Evolutionary conservation across 2,888 invertebrate genomes (phyloP).

Genomic region (Mythimna loreyi): DNA sequence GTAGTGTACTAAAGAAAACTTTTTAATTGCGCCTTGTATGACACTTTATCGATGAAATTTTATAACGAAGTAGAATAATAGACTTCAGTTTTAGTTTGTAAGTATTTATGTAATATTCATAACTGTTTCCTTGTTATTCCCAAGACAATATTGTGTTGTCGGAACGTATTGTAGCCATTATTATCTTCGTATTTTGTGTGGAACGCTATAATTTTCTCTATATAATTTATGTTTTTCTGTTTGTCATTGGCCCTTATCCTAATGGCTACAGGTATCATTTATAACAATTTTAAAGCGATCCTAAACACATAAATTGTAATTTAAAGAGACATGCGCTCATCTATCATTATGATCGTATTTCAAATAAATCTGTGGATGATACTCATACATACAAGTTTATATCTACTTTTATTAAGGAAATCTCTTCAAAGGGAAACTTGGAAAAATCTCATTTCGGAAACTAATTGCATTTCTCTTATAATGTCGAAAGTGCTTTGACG

Average conservation of each 20-base stretch:
- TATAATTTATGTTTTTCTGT: not conserved
- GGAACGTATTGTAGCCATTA: constrained; percentile 1
- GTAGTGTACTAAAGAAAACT: constrained; percentile 8
- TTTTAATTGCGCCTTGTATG: constrained; percentile 17
- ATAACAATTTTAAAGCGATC: constrained; percentile 21
- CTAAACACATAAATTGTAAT: constrained; percentile 3
- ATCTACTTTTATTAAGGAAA: constrained; percentile 16
- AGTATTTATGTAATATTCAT: not conserved
- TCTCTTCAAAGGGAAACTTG: constrained; percentile 19
- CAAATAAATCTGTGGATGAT: constrained; percentile 16
- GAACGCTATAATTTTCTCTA: constrained; percentile 5
- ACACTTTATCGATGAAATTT: constrained; percentile 25
- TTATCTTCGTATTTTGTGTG: constrained; percentile 1
- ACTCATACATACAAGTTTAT: constrained; percentile 12
- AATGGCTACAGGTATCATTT: constrained; percentile 7
- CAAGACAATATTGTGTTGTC: constrained; percentile 1
- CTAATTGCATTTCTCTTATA: constrained; percentile 36
- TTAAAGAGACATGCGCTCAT: constrained; percentile 8
- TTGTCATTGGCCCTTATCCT: constrained; percentile 10
- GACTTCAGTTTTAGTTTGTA: not conserved
- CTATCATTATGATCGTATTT: constrained; percentile 8
- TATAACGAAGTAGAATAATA: not conserved
- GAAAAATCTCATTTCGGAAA: constrained; percentile 34
- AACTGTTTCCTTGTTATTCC: not conserved
- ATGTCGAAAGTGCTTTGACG: constrained; percentile 35